Conservation (phyloP, 2,113 vertebrate species). For the Chinchilla lanigera region DNA sequence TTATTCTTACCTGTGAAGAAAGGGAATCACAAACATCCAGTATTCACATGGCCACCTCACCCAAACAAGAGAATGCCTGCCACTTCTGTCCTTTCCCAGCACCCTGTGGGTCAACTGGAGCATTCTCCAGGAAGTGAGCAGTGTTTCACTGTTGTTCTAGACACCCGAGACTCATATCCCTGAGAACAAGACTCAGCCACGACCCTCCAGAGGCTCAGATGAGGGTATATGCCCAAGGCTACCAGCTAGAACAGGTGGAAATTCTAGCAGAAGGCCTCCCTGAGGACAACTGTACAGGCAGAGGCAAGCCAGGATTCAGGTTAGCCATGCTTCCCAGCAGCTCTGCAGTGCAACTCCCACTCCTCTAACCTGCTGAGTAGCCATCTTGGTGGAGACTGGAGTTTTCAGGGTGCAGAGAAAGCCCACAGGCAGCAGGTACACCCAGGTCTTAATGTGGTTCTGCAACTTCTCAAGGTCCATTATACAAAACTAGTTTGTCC, state of each 20-base stretch:
- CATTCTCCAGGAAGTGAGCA: not conserved
- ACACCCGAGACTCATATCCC: not conserved
- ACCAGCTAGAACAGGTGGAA: not conserved
- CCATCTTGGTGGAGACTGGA: not conserved
- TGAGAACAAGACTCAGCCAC: not conserved
- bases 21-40: not conserved
- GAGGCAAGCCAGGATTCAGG: not conserved
- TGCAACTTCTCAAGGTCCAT: not conserved
- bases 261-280: not conserved
- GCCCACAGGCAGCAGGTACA: not conserved
- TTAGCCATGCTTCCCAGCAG: not conserved
- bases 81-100: no score
- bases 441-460: not conserved
- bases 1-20: slow-evolving; percentile 95
- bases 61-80: not conserved
- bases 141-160: not conserved
- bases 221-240: not conserved
- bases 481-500: not conserved
- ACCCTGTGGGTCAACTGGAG: not conserved
- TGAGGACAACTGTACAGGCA: not conserved
- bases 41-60: not conserved
- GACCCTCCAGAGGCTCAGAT: not conserved
- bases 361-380: not conserved
- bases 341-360: not conserved
- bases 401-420: not conserved